Base-by-base conservation (phyloP, 2,888 invertebrate genomes). In the Trachelus tabidus region DNA sequence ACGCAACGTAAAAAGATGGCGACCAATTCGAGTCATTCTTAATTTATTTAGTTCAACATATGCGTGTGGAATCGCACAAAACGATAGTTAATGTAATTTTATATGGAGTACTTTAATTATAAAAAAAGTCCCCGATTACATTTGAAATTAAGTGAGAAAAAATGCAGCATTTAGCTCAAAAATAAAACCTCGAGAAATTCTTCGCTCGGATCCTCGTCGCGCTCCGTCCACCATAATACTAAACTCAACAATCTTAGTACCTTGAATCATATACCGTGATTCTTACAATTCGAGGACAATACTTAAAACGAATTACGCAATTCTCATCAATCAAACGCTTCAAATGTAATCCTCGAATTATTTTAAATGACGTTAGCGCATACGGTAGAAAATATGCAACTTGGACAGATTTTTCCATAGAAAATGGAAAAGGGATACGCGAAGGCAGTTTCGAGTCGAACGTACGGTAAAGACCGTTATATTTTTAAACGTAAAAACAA, bases 241-340 rank as follows among this genome's bases (percentile, higher is more conserved):
- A 79, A 73, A 79, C 75, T 78, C 75, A 69, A 79, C 77, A 73
- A 80, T 80, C 79, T 79, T 71, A 68, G 34, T 73, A 77, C 12
- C 35, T 3, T 35, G 35, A 56, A 75, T 73, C 78, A 34, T 40
- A 35, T 73, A 69, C 75, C 68, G 71, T 75, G 78, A 79, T 78
- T 76, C 76, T 80, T 56, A 23, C 23, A 2, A 23, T 56, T 23
- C 56, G 56, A 56, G 56, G 56, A 56, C 9, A 56, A 23, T 56
- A 56, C 56, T 23, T 56, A 23, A 56, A 56, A 56, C 56, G 56
- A 56, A 56, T 56, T 56, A 23, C 56, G 23, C 9, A 56, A 56
- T 56, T 56, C 56, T 56, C 56, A 56, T 56, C 9, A 9, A 56
- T 56, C 56, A 56, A 56, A 56, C 56, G 56, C 56, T 23, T 56